Percentiles rank a stretch among this genome's conserved stretches.
These are phyloP conservation scores for Bactericera cockerelli DNA, from an alignment of 1,140 invertebrate genomes.

Conservation along the genomic window DNA sequence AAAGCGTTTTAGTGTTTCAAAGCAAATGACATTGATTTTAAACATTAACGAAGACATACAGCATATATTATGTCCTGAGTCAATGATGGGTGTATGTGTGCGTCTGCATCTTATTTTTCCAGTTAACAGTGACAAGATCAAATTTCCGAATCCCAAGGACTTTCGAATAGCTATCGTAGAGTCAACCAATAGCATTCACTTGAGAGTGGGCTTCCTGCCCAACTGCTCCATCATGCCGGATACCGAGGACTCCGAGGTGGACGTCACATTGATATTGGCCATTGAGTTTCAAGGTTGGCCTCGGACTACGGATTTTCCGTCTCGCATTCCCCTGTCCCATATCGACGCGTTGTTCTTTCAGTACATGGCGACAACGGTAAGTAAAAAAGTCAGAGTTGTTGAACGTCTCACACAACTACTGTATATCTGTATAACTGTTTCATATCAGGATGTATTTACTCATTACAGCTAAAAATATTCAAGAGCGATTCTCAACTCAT, in stretches of 20 bases:
- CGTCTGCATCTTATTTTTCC: too few species aligned
- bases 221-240: slow-evolving; percentile 1
- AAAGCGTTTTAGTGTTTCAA: too few species aligned
- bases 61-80: too few species aligned
- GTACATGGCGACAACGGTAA: slow-evolving; percentile 38
- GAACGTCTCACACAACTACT: too few species aligned
- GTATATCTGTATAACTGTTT: too few species aligned
- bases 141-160: slow-evolving; percentile 35
- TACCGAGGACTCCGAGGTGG: slow-evolving; percentile 28
- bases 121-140: slow-evolving; percentile 29
- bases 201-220: slow-evolving; percentile 34
- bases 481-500: too few species aligned
- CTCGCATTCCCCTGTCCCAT: slow-evolving; percentile 40
- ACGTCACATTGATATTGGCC: slow-evolving; percentile 42
- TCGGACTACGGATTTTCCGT: slow-evolving; percentile 36
- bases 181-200: slow-evolving; percentile 35
- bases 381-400: too few species aligned
- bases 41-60: too few species aligned
- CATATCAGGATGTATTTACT: too few species aligned
- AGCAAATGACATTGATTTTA: too few species aligned
- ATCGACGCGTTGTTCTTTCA: slow-evolving; percentile 44
- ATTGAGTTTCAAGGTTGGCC: slow-evolving; percentile 40
- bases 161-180: slow-evolving; percentile 48
- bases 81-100: too few species aligned
- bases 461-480: too few species aligned